phyloP scores from a whole-genome alignment of 2,113 vertebrate species.

The Laticauda colubrina region DNA sequence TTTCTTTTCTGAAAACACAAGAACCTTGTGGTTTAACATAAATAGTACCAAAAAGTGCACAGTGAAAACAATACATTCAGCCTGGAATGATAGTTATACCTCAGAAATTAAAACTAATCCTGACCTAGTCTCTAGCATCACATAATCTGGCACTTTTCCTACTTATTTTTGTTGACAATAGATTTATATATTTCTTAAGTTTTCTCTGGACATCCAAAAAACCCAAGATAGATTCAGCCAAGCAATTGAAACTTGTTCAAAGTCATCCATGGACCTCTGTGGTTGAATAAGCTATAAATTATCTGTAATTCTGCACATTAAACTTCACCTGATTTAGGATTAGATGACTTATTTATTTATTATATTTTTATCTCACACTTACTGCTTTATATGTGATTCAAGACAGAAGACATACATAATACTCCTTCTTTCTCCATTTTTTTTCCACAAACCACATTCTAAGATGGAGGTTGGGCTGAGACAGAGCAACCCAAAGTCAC shows the following conservation, averaged over 20 bases:
- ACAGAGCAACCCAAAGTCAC: background rate
- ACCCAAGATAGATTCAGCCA: background rate
- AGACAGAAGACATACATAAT: background rate
- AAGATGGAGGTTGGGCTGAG: background rate
- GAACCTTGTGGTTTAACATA: conserved; percentile 38
- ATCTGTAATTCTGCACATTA: background rate
- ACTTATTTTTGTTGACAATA: background rate
- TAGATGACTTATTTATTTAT: background rate
- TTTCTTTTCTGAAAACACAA: conserved; percentile 35
- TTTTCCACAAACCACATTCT: background rate
- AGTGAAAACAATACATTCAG: background rate
- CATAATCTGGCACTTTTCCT: background rate
- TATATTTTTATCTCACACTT: background rate
- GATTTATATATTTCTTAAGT: background rate
- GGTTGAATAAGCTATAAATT: background rate
- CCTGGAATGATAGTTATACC: conserved; percentile 32
- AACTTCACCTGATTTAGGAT: background rate
- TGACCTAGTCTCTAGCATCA: background rate
- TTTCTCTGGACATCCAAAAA: background rate
- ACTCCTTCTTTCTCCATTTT: background rate
- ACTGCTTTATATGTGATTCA: background rate
- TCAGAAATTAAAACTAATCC: conserved; percentile 28
- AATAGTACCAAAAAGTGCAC: conserved; percentile 43
- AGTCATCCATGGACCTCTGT: background rate
- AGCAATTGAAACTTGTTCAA: background rate